phyloP scores from a whole-genome alignment of 2,113 vertebrate species.

The Notarius lentiginosus region DNA sequence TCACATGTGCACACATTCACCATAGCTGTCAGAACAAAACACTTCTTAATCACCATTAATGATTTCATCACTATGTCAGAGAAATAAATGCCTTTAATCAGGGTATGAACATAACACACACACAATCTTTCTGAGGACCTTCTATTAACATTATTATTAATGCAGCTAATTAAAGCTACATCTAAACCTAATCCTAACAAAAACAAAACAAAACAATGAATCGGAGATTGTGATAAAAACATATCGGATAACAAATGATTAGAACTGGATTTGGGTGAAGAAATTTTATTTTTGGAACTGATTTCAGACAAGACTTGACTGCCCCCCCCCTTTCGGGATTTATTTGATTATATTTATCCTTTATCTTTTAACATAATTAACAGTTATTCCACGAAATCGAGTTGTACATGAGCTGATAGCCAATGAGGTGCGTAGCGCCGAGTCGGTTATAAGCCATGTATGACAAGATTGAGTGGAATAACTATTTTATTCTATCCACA shows the following conservation, averaged over 20 bases:
- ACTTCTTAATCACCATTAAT: constrained; percentile 78
- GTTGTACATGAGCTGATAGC: no score
- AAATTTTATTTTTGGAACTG: neutral
- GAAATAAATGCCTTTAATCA: constrained; percentile 56
- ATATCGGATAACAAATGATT: neutral
- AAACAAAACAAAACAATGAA: neutral
- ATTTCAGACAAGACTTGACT: neutral
- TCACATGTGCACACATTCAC: constrained; percentile 29
- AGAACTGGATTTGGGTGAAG: neutral
- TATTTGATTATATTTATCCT: neutral
- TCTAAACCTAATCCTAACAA: neutral
- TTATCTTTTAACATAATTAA: neutral
- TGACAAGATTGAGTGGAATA: no score
- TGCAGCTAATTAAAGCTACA: neutral
- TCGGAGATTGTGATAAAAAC: neutral
- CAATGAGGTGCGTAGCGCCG: no score
- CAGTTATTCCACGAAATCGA: no score
- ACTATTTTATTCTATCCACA: no score
- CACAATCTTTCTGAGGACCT: constrained; percentile 5
- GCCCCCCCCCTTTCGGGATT: no score
- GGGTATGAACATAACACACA: constrained; percentile 6
- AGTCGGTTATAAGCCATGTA: no score
- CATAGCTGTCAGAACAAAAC: constrained; percentile 71
- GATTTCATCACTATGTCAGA: constrained; percentile 74
- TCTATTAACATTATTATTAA: neutral